phyloP scores from a whole-genome alignment of 1,140 invertebrate genomes.

The Neodiprion lecontei region DNA sequence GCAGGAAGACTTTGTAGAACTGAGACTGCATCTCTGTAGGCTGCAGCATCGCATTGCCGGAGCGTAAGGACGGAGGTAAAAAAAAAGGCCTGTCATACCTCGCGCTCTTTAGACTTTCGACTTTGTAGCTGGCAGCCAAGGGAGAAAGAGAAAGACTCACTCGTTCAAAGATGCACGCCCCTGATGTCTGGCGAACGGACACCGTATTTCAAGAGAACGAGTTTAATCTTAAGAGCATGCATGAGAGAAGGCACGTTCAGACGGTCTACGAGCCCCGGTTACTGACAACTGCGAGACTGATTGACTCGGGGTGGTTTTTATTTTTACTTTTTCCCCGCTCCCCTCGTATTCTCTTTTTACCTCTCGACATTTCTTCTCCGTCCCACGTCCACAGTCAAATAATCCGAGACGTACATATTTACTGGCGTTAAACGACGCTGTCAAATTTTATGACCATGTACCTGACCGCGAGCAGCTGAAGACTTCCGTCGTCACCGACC shows the following conservation, averaged over 20 bases:
- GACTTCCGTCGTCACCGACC: no score
- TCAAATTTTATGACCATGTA: no score
- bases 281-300: background rate
- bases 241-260: background rate
- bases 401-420: no score
- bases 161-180: conserved; percentile 30
- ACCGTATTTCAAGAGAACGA: background rate
- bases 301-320: background rate
- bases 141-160: conserved; percentile 4
- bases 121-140: background rate
- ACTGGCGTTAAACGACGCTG: no score
- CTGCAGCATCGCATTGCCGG: conserved; percentile 20
- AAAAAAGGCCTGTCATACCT: background rate
- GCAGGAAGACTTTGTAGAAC: conserved; percentile 39
- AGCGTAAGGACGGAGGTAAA: conserved; percentile 28
- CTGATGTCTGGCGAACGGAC: conserved; percentile 32
- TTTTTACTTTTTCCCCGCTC: background rate
- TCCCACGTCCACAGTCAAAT: no score
- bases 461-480: no score
- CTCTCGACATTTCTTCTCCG: background rate
- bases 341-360: background rate
- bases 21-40: conserved; percentile 11
- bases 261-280: background rate
- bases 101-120: background rate
- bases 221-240: background rate